Base-by-base conservation (phyloP, 1,140 invertebrate species). In the Theocolax elegans region DNA sequence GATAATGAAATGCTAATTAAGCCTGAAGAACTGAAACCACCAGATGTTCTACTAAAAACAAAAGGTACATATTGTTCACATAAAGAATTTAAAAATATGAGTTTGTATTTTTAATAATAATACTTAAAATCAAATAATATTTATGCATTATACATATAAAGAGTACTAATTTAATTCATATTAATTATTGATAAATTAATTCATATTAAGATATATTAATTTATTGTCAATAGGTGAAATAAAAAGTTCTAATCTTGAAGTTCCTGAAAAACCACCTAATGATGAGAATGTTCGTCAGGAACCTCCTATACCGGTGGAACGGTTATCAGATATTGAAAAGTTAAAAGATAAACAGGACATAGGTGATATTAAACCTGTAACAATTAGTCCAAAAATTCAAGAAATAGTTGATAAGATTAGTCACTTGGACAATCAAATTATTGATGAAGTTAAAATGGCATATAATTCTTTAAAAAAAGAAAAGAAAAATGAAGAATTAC, bases 291-390 rank as follows among this genome's bases (percentile, higher is more conserved):
- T 83, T 59, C 79, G 87, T 38, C 81, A 85, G 74, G 87, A 89
- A 72, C 86, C 87, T 12, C 87, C 87, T n/a, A 79, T 88, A 63
- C 88, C 87, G 19, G 81, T 87, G 23, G 85, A 88, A 69, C 81
- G 76, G 63, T 66, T 77, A 46, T 71, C 75, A 29, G 40, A 77
- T 23, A 72, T 71, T 17, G 68, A 77, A 62, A 51, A 62, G 54
- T 19, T 40, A 56, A 51, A 60, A 27, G 35, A 53, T 27, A 51
- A 51, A 51, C 25, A 46, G 27, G 60, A 70, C 17, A 13, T 15
- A 9, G 19, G 23, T 38, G 31, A 60, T 12, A n/a, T 54, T 1
- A 12, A 63, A 49, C 13, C 68, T 25, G 62, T 58, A 13, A 77
- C 71, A 9, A 35, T 73, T 60, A 21, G 65, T 48, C 75, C 77